These are phyloP conservation scores for Artibeus lituratus DNA, from an alignment of 2,797 vertebrate genomes.

Conservation along the genomic window DNA sequence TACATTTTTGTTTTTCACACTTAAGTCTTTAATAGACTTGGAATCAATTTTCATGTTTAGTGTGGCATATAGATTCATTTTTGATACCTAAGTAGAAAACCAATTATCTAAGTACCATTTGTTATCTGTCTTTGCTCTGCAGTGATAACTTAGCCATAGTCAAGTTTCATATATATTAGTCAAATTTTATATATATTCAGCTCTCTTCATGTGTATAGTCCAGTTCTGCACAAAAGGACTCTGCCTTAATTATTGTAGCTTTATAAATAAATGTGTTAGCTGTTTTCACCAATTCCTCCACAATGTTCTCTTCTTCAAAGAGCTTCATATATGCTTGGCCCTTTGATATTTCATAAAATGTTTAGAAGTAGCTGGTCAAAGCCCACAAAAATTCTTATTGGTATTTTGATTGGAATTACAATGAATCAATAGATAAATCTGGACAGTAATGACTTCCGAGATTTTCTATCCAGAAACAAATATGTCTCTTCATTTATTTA, in stretches of 20 bases:
- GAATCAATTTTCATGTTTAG: neutral
- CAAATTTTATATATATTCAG: neutral
- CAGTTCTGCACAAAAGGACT: neutral
- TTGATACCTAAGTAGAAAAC: slow-evolving; percentile 14
- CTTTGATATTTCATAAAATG: slow-evolving; percentile 19
- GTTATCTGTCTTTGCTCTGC: neutral
- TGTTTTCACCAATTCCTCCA: neutral
- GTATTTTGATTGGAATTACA: slow-evolving; percentile 9
- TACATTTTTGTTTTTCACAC: neutral
- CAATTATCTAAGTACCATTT: neutral
- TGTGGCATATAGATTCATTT: neutral
- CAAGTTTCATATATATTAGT: neutral
- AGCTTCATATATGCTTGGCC: neutral
- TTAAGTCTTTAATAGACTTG: neutral
- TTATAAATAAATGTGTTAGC: neutral
- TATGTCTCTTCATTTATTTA: neutral
- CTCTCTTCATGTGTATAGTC: neutral
- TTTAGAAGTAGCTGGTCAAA: neutral
- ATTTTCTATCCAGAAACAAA: neutral
- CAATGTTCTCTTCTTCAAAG: neutral
- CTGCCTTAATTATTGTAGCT: neutral
- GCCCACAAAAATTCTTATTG: neutral
- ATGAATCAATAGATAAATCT: neutral
- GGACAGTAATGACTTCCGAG: neutral
- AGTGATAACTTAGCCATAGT: neutral